phyloP scores from a whole-genome alignment of 2,113 vertebrate species.

The Amphiprion ocellaris region DNA sequence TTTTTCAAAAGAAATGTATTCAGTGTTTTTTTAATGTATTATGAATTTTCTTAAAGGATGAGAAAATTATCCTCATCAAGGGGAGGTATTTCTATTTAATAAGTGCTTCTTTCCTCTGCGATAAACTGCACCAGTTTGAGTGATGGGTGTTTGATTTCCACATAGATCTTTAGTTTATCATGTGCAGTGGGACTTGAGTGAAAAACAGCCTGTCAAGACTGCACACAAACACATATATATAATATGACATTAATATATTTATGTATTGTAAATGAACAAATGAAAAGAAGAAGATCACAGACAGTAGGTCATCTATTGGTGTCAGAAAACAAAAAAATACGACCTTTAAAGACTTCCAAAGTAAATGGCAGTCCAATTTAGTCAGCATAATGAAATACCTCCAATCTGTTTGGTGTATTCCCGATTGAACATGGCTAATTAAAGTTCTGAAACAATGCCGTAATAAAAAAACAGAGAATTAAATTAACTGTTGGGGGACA shows the following conservation, averaged over 20 bases:
- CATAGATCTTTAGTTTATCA: not conserved
- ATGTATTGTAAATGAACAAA: conserved; percentile 3
- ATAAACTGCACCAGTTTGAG: too few relatives aligned
- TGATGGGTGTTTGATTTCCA: conserved; percentile 1
- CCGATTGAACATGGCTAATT: conserved; percentile 54
- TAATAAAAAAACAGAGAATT: not conserved
- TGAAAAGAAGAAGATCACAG: not conserved
- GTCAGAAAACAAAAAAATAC: conserved; percentile 14
- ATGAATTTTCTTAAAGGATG: too few relatives aligned
- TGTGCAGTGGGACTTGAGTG: not conserved
- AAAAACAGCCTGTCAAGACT: not conserved
- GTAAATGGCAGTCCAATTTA: conserved; percentile 53
- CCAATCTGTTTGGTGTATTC: conserved; percentile 44
- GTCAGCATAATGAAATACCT: conserved; percentile 49
- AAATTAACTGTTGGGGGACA: conserved; percentile 44
- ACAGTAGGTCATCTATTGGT: conserved; percentile 12
- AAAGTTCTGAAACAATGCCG: conserved; percentile 57
- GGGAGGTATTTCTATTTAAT: too few relatives aligned
- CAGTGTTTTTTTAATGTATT: too few relatives aligned
- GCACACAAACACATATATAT: not conserved
- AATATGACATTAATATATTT: not conserved
- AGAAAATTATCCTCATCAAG: too few relatives aligned
- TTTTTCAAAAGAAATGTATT: too few relatives aligned
- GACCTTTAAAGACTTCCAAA: conserved; percentile 37
- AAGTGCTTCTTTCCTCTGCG: too few relatives aligned